Percentiles rank a stretch among this genome's conserved stretches.
These are phyloP conservation scores for Garra rufa DNA, from an alignment of 2,113 vertebrate species.

Conservation along the genomic window DNA sequence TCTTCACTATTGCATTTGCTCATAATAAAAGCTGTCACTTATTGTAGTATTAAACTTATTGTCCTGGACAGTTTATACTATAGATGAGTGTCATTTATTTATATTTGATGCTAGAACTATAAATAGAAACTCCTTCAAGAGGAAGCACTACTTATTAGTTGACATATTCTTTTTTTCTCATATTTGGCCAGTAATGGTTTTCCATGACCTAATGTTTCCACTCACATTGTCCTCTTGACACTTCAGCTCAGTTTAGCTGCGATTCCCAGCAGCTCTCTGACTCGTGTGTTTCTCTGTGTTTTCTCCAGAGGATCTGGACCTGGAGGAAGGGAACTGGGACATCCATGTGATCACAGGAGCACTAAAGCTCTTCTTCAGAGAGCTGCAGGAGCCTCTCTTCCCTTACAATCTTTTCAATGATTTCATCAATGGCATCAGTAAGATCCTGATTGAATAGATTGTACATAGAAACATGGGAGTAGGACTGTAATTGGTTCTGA, in stretches of 20 bases:
- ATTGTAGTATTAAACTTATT: too few relatives aligned
- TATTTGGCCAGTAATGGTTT: background rate
- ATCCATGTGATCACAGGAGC: constrained; percentile 93
- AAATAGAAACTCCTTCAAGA: too few relatives aligned
- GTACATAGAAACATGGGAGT: background rate
- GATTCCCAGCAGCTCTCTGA: background rate
- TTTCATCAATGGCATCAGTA: constrained; percentile 88
- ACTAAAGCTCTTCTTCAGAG: constrained; percentile 91
- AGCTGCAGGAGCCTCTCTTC: constrained; percentile 89
- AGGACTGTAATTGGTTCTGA: background rate
- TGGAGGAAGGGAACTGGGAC: constrained; percentile 92
- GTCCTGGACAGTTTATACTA: too few relatives aligned
- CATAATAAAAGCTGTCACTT: too few relatives aligned
- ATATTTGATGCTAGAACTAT: too few relatives aligned
- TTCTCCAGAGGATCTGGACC: constrained; percentile 85
- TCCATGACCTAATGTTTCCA: background rate
- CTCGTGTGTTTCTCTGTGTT: constrained; percentile 34
- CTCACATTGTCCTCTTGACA: background rate
- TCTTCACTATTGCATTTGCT: background rate
- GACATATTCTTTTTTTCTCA: background rate
- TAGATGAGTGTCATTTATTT: too few relatives aligned
- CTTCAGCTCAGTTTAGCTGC: background rate
- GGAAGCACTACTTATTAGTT: background rate
- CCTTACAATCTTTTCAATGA: constrained; percentile 86
- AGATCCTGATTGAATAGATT: constrained; percentile 53